These are phyloP conservation scores for Gambusia yucatana DNA, from an alignment of 2,797 vertebrate genomes.

Conservation along the genomic window DNA sequence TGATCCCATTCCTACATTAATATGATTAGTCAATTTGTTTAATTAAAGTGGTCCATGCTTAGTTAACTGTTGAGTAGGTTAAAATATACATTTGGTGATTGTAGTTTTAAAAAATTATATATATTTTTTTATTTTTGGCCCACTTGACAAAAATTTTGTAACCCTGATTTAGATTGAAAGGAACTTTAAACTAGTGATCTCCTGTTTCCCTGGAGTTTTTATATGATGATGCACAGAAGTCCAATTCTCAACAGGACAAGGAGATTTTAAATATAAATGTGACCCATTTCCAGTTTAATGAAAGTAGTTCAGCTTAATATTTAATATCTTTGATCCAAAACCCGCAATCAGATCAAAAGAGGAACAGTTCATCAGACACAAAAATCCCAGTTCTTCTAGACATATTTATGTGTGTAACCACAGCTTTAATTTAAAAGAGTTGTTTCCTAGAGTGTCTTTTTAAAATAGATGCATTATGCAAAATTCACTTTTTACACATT, in stretches of 20 bases:
- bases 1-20: too few relatives aligned
- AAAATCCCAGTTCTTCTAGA: background rate
- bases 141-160: too few relatives aligned
- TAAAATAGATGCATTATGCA: too few relatives aligned
- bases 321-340: background rate
- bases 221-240: background rate
- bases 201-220: background rate
- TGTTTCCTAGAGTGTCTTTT: background rate
- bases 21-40: too few relatives aligned
- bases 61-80: too few relatives aligned
- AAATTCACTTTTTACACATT: too few relatives aligned
- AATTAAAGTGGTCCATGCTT: too few relatives aligned
- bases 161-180: background rate
- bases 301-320: background rate
- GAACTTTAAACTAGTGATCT: background rate
- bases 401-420: background rate
- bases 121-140: too few relatives aligned
- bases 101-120: too few relatives aligned
- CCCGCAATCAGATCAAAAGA: background rate
- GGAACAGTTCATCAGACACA: background rate
- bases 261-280: constrained; percentile 4
- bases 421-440: background rate
- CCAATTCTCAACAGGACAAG: background rate
- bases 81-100: too few relatives aligned
- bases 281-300: background rate